Percentiles rank a stretch among this genome's conserved stretches.
Conservation (phyloP, 2,113 vertebrate species). For the Rhineura floridana region DNA sequence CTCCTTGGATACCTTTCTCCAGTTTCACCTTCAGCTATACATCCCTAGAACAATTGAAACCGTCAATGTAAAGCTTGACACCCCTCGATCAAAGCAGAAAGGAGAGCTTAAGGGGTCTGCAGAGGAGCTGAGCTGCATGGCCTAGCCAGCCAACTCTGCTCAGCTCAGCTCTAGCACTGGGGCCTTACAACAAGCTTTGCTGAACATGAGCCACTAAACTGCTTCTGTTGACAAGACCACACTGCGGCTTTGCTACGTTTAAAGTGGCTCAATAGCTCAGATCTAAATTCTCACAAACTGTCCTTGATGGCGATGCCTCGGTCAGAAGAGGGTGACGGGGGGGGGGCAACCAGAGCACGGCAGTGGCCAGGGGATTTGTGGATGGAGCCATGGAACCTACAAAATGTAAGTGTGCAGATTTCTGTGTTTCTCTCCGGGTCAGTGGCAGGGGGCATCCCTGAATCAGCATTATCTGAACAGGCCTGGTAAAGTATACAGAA, state of each 20-base stretch:
- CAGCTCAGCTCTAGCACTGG: background rate
- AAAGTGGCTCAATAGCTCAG: background rate
- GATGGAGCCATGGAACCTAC: background rate
- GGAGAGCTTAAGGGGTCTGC: background rate
- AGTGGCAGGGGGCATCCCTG: no score
- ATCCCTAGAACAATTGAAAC: background rate
- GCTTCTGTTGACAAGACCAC: background rate
- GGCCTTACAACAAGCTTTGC: background rate
- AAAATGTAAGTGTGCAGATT: no score
- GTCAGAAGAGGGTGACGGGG: background rate
- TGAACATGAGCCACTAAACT: background rate
- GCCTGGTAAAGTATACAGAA: background rate
- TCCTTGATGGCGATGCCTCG: background rate
- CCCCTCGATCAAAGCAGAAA: background rate
- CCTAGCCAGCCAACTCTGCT: background rate
- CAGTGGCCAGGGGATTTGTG: background rate
- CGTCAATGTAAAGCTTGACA: background rate
- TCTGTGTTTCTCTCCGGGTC: no score
- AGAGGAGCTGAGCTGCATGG: background rate
- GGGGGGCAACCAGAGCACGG: background rate
- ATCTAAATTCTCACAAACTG: background rate
- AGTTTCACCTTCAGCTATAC: background rate
- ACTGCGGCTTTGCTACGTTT: background rate
- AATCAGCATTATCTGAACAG: no score
- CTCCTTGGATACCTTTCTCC: background rate